Evolutionary conservation across 2,113 vertebrate genomes (phyloP), one percentile per base, ranked within the genome.

Genomic region (Poeciliopsis retropinna): DNA sequence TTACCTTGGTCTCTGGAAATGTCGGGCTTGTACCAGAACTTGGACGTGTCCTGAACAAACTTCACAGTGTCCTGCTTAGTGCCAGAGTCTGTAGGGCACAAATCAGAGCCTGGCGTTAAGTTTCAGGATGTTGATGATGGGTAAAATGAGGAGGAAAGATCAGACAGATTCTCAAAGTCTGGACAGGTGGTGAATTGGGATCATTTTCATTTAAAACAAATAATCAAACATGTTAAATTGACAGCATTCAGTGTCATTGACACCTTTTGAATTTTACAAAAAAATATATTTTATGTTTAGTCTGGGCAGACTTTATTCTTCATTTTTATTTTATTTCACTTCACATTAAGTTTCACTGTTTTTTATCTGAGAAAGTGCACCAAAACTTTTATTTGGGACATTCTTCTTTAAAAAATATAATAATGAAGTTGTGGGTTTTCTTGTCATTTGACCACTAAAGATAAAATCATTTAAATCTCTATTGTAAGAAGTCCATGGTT

Each of bases 1-100:
- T 93, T 95, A 98, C 97, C 97, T 96, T 99, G 97, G 79, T 99
- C 97, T 93, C 97, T 94, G 73, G 97, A 98, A 88, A 99, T 99
- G 88, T 98, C 97, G 11, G 97, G 95, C 88, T 99, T 99, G 92
- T 98, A 99, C 97, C 97, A 99, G 91, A 97, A 99, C 89, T 95
- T 98, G 69, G 97, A 98, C 1, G 97, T 99, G 88, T 99, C 97
- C 88, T 99, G 97, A 73, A 99, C 97, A 92, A 99, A 99, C 90
- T 97, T 99, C 86, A 96, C 97, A 0, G 96, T 97, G 90, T 96
- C 95, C 0, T 95, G 95, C 81, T 96, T 98, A 72, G 93, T 95
- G 67, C 87, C 83, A 47, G 89, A 92, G 79, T 97, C 97, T 98
- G 90, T 54, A 70, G 92, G 68, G 81, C 79, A 89, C 67, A 80